These are phyloP conservation scores for Lates japonicus DNA, from an alignment of 2,797 vertebrate genomes.

Conservation along the genomic window DNA sequence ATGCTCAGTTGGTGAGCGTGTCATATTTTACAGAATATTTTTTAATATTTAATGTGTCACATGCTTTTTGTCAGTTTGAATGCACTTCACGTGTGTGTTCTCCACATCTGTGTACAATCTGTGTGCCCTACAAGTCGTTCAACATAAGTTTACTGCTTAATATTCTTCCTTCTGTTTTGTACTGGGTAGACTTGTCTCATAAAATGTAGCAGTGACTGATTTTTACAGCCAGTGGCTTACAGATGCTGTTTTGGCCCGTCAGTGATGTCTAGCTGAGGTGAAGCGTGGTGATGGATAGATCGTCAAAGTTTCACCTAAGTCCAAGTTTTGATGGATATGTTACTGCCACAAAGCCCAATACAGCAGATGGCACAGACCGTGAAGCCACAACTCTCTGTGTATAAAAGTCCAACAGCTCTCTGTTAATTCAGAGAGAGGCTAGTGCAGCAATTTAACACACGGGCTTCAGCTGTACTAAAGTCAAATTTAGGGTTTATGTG, in stretches of 20 bases:
- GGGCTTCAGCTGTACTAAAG: conserved; percentile 38
- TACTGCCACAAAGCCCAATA: conserved; percentile 39
- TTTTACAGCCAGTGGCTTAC: conserved; percentile 23
- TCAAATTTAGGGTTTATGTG: conserved; percentile 31
- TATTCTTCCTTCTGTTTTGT: neutral
- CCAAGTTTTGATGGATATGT: conserved; percentile 60
- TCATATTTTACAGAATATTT: conserved; percentile 55
- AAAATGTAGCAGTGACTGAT: conserved; percentile 20
- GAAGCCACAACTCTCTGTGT: conserved; percentile 33
- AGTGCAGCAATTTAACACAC: conserved; percentile 37
- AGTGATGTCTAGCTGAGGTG: conserved; percentile 23
- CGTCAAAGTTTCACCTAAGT: conserved; percentile 35
- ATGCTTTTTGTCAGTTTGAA: conserved; percentile 37
- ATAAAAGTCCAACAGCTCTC: conserved; percentile 21
- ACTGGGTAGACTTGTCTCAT: conserved; percentile 17
- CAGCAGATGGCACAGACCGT: conserved; percentile 38
- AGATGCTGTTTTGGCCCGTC: conserved; percentile 29
- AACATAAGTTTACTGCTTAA: neutral
- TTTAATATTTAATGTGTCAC: conserved; percentile 54
- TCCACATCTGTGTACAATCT: conserved; percentile 1
- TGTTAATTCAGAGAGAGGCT: conserved; percentile 42
- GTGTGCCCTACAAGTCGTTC: neutral
- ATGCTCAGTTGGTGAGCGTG: conserved; percentile 41
- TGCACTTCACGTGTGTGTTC: neutral
- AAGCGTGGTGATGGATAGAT: conserved; percentile 50